Conservation (phyloP, 1,140 invertebrate genomes). For the Drosophila ogumai region DNA sequence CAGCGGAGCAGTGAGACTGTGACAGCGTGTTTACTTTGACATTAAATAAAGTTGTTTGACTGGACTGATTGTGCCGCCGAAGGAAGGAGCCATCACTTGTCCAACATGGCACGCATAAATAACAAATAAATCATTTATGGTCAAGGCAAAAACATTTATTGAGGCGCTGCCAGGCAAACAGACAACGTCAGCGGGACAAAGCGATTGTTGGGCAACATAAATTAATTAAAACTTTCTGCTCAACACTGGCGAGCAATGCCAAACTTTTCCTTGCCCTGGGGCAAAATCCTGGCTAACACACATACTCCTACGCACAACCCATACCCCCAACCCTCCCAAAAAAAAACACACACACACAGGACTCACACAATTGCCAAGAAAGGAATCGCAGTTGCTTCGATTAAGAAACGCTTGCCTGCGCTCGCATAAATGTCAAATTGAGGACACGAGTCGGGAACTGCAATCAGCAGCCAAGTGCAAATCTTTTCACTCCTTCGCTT, state of each 20-base stretch:
- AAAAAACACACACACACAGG: background rate
- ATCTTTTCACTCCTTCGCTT: constrained; percentile 62
- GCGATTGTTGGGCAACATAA: constrained; percentile 68
- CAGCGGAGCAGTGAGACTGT: constrained; percentile 11
- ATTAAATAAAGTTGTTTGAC: constrained; percentile 83
- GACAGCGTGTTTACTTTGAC: constrained; percentile 72
- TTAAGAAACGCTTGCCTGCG: constrained; percentile 56
- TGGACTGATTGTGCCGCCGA: constrained; percentile 57
- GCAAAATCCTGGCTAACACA: constrained; percentile 19
- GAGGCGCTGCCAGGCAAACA: constrained; percentile 49
- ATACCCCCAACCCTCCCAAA: background rate
- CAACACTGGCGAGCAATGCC: constrained; percentile 12
- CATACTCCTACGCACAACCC: constrained; percentile 10
- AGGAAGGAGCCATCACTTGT: constrained; percentile 22
- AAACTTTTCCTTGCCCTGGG: constrained; percentile 33
- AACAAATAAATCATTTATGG: constrained; percentile 84
- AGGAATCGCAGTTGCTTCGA: constrained; percentile 56
- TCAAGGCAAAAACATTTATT: constrained; percentile 76
- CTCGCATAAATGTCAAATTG: constrained; percentile 77
- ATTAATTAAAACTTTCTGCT: constrained; percentile 76
- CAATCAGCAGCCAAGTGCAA: constrained; percentile 80
- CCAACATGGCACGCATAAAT: constrained; percentile 69
- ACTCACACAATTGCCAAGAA: constrained; percentile 46
- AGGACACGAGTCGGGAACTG: constrained; percentile 59
- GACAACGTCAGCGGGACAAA: constrained; percentile 21